These are phyloP conservation scores for Graptemys geographica DNA, from an alignment of 2,797 vertebrate genomes.

Conservation along the genomic window DNA sequence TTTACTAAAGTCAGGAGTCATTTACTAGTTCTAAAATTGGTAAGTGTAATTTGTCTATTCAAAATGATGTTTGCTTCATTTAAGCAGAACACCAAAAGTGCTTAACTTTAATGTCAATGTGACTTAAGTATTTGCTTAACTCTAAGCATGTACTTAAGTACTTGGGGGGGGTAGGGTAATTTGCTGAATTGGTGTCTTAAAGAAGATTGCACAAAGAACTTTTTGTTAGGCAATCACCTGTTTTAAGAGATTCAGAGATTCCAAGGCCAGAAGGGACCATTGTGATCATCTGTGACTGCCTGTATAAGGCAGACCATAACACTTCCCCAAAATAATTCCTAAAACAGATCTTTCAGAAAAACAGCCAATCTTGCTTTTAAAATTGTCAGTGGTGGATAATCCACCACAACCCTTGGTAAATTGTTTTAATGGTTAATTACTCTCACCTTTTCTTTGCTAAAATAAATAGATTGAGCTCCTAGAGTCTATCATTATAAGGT, in stretches of 20 bases:
- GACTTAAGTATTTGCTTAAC: background rate
- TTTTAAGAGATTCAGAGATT: background rate
- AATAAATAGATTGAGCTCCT: too few relatives aligned
- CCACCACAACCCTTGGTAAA: too few relatives aligned
- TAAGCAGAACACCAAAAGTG: background rate
- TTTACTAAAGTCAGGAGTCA: background rate
- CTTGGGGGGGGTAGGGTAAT: background rate
- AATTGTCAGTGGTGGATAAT: background rate
- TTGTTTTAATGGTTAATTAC: too few relatives aligned
- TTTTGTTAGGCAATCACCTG: background rate
- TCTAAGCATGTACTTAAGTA: background rate
- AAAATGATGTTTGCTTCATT: background rate
- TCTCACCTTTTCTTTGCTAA: too few relatives aligned
- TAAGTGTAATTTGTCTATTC: background rate
- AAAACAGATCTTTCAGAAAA: background rate
- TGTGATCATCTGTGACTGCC: background rate
- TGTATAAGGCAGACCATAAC: background rate
- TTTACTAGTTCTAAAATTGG: background rate
- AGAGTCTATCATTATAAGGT: too few relatives aligned
- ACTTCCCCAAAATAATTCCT: background rate
- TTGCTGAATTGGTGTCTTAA: background rate
- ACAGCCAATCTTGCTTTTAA: background rate
- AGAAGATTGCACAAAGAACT: background rate
- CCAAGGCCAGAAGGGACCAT: background rate
- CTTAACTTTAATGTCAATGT: background rate